Evolutionary conservation across 2,113 vertebrate genomes (phyloP).

Genomic region (Thinocorus orbignyianus): DNA sequence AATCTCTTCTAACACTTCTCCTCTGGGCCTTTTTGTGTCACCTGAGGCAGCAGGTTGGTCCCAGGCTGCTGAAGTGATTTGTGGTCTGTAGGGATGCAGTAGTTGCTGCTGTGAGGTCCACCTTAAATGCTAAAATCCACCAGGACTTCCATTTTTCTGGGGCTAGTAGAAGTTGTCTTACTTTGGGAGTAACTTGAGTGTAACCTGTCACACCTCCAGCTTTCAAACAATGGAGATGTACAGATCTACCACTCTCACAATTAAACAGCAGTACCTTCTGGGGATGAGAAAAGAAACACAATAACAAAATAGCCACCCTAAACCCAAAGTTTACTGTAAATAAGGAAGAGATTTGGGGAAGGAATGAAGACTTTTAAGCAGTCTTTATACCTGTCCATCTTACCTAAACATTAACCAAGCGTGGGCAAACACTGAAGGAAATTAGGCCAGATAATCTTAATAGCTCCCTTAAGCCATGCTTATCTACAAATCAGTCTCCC

Average conservation of each 20-base stretch:
- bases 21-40: neutral
- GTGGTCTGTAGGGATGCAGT: neutral
- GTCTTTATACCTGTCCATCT: neutral
- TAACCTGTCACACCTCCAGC: neutral
- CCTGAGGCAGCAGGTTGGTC: neutral
- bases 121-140: neutral
- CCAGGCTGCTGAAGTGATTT: neutral
- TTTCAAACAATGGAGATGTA: neutral
- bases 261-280: neutral
- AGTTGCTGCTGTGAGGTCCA: neutral
- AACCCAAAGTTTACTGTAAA: neutral
- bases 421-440: neutral
- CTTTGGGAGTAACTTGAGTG: neutral
- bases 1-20: neutral
- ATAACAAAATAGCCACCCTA: neutral
- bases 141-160: neutral
- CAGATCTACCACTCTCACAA: neutral
- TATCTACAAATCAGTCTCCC: neutral
- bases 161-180: neutral
- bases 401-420: neutral
- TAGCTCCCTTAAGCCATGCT: neutral
- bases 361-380: neutral
- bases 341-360: neutral
- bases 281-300: neutral
- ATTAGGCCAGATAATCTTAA: neutral